These are phyloP conservation scores for Saguinus midas DNA, from an alignment of 2,113 vertebrate genomes.

Conservation along the genomic window DNA sequence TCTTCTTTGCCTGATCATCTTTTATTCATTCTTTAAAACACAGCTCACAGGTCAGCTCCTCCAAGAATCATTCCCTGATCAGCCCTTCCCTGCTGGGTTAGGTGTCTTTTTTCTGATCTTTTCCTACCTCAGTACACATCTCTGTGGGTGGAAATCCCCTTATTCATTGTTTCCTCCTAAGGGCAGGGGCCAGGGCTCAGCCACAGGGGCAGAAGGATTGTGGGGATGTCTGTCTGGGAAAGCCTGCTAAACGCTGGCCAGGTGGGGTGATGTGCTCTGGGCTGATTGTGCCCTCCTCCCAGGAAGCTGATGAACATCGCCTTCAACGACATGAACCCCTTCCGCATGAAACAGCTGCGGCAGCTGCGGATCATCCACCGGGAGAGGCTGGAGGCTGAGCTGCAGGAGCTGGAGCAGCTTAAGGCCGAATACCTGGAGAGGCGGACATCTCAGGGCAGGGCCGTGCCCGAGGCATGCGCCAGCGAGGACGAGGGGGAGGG, in stretches of 20 bases:
- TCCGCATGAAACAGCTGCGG: slow-evolving; percentile 88
- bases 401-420: slow-evolving; percentile 87
- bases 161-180: background rate
- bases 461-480: slow-evolving; percentile 66
- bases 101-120: background rate
- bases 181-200: background rate
- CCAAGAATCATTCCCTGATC: background rate
- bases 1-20: background rate
- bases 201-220: too few relatives aligned
- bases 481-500: slow-evolving; percentile 95
- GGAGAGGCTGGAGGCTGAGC: slow-evolving; percentile 89
- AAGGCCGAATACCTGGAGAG: slow-evolving; percentile 87
- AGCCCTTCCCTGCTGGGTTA: background rate
- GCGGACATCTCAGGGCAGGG: slow-evolving; percentile 72
- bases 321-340: slow-evolving; percentile 95
- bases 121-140: background rate
- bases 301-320: slow-evolving; percentile 93
- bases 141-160: background rate
- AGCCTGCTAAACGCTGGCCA: background rate
- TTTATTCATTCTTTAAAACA: background rate
- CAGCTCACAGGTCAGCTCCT: background rate
- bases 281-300: background rate
- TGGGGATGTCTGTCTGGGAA: background rate
- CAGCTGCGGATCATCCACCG: slow-evolving; percentile 87
- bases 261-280: fast-evolving